phyloP scores from a whole-genome alignment of 2,888 invertebrate species.

The Drosophila cognata region DNA sequence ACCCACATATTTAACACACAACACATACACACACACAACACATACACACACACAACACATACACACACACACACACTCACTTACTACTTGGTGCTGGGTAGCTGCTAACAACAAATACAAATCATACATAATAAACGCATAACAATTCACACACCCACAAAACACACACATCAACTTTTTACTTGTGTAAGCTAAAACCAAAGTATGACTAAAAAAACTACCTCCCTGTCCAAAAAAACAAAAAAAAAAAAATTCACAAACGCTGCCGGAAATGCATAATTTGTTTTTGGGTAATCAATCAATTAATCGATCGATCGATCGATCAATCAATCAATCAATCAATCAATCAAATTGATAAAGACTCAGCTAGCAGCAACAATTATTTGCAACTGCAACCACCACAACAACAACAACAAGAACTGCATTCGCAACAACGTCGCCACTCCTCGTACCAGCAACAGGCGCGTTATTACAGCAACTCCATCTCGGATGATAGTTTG shows the following conservation, averaged over 20 bases:
- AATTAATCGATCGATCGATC: neutral
- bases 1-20: constrained; percentile 19
- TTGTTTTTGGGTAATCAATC: constrained; percentile 8
- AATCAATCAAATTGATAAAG: constrained; percentile 10
- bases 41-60: constrained; percentile 25
- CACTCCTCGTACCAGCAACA: constrained; percentile 73
- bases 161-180: constrained; percentile 16
- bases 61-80: constrained; percentile 23
- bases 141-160: constrained; percentile 33
- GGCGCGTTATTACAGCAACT: constrained; percentile 74
- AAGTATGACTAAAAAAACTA: constrained; percentile 53
- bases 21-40: constrained; percentile 22
- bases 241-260: constrained; percentile 26
- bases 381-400: constrained; percentile 54
- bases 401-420: constrained; percentile 37
- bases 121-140: constrained; percentile 25
- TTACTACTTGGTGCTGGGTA: constrained; percentile 67
- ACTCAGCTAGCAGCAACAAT: constrained; percentile 41
- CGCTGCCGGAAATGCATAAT: constrained; percentile 68
- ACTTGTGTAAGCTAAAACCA: constrained; percentile 66
- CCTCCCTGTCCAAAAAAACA: constrained; percentile 31
- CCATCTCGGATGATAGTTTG: constrained; percentile 84
- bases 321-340: constrained; percentile 1
- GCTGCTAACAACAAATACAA: constrained; percentile 59
- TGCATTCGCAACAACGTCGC: constrained; percentile 70